Base-by-base conservation (phyloP, 2,113 vertebrate species). In the Brienomyrus longianalis region DNA sequence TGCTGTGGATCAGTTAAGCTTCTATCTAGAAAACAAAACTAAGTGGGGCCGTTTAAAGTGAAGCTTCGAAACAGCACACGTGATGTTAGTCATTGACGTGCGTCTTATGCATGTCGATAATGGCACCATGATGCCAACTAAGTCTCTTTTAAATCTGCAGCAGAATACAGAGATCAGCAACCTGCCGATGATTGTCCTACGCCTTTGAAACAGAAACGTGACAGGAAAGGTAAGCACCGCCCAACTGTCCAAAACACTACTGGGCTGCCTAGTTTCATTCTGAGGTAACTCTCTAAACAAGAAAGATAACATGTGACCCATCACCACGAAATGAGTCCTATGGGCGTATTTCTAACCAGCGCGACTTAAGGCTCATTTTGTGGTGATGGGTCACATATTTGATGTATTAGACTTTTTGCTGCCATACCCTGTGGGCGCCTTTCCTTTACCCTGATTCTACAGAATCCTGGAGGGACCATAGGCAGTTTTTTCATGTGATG, bases 211-310 rank as follows among this genome's bases (percentile, higher is more conserved):
- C 83, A 84, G 45, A 84, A 93, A 89, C 91, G 90, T 50, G 89
- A 74, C 90, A 21, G 90, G 35, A 43, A 90, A 92, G 92, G 92
- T 93, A 91, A 35, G 45, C 43, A 48, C 43, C 10, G 43, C 9
- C 15, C 50, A 59, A n/a, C 9, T 31, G 47, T 27, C 1, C 11
- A 7, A 7, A 88, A 23, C 15, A 39, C 19, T 59, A 45, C 39
- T 43, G 7, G 39, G 35, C 5, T 39, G 2, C 31, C 31, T 48
- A 1, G 43, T n/a, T 19, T 48, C 5, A 83, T 47, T 83, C 17
- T 83, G 43, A 47, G 39, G 19, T 43, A 19, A 19, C 35, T 83
- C 11, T 83, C 17, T 17, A 45, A 83, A 47, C 77, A 43, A 83
- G 43, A 83, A 17, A 47, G 80, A 23, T 47, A 6, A 8, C 31